Evolutionary conservation across 2,113 vertebrate genomes (phyloP).

Genomic region (Calidris pugnax): DNA sequence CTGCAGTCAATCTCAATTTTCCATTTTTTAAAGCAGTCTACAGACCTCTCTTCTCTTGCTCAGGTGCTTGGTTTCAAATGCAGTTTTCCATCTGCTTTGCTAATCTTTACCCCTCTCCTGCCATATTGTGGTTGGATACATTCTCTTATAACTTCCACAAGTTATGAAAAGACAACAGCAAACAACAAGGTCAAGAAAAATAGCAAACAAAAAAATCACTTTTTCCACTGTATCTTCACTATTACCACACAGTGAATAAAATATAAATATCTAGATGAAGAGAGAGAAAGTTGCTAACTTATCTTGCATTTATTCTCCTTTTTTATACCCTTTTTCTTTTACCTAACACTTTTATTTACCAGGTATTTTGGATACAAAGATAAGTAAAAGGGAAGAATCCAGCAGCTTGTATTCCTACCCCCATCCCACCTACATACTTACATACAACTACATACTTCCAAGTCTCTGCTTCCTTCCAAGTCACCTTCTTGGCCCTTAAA

Average conservation of each 20-base stretch:
- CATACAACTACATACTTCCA: neutral
- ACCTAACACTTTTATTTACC: neutral
- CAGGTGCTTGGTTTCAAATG: neutral
- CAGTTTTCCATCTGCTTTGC: neutral
- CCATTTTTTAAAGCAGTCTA: neutral
- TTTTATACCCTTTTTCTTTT: neutral
- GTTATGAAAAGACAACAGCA: neutral
- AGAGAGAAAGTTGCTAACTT: neutral
- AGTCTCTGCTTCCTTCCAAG: neutral
- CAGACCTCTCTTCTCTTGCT: neutral
- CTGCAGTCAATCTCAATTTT: neutral
- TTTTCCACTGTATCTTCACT: neutral
- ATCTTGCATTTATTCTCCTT: neutral
- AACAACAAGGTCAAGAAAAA: neutral
- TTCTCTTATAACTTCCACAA: neutral
- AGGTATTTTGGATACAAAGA: neutral
- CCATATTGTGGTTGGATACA: neutral
- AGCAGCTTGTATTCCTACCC: neutral
- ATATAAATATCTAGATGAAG: neutral
- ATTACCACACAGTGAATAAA: neutral
- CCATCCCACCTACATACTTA: neutral
- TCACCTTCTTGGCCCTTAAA: neutral
- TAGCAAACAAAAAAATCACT: neutral
- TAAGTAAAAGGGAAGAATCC: neutral
- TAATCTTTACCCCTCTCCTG: neutral